Evolutionary conservation across 1,140 invertebrate genomes (phyloP).

Genomic region (Neomicropteryx cornuta): DNA sequence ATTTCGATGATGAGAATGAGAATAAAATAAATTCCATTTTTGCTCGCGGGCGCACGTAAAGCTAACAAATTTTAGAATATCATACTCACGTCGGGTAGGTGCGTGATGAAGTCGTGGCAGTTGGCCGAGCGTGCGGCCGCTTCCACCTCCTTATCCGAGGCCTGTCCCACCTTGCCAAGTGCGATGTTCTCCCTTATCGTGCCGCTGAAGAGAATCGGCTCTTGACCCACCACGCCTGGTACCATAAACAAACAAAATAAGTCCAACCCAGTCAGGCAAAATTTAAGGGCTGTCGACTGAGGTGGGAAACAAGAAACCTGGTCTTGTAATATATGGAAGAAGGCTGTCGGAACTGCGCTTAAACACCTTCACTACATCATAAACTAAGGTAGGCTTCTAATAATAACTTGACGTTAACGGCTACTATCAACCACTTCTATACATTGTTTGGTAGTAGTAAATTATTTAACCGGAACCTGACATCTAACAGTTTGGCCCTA

Average conservation of each 20-base stretch:
- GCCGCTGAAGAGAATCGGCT: constrained; percentile 74
- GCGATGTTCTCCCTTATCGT: constrained; percentile 77
- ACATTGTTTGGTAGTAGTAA: too few species aligned
- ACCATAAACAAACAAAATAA: constrained; percentile 7
- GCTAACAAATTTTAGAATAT: not conserved
- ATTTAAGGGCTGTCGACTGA: too few species aligned
- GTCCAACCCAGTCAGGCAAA: too few species aligned
- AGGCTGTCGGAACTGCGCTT: too few species aligned
- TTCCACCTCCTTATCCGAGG: constrained; percentile 50
- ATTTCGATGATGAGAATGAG: not conserved
- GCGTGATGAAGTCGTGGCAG: constrained; percentile 69
- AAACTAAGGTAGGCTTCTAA: too few species aligned
- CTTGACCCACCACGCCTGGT: constrained; percentile 73
- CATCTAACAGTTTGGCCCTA: too few species aligned
- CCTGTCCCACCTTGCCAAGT: constrained; percentile 31
- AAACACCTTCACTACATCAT: too few species aligned
- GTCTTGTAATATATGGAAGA: too few species aligned
- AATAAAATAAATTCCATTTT: constrained; percentile 2
- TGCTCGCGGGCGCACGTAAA: not conserved
- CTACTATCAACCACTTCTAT: too few species aligned
- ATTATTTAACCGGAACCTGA: too few species aligned
- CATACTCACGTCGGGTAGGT: constrained; percentile 53
- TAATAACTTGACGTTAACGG: too few species aligned
- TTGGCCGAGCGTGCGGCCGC: constrained; percentile 60
- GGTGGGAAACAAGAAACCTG: too few species aligned